Base-by-base conservation (phyloP, 2,888 invertebrate species). In the Isoperla grammatica region DNA sequence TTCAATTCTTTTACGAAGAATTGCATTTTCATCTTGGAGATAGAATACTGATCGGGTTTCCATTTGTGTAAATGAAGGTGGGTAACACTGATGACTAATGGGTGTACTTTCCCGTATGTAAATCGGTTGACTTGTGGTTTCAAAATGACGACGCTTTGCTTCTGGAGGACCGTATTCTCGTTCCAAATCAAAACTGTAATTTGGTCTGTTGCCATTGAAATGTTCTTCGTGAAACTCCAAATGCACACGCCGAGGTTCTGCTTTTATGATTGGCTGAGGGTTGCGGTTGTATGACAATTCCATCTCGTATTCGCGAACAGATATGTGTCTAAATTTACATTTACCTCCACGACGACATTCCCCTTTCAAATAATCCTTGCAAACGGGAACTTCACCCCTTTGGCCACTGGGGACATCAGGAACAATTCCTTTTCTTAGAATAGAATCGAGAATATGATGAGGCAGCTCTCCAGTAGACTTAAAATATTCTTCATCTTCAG, bases 401-500 rank as follows among this genome's bases (percentile, higher is more conserved):
- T 15, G n/a, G 22, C 35, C 29, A 19, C n/a, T 20, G 15, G 46
- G 40, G 37, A 46, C 22, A 15, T 46, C 46, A 12, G 23, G 29
- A 29, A 19, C 20, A 20, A 48, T 56, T 45, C 63, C 63, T 43
- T 57, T 66, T 29, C 69, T 67, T 58, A 72, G 70, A 59, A 71
- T 71, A 39, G 72, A 69, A 56, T 74, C 74, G 13, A 72, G 67
- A 50, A 80, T 78, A 68, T 81, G 80, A 29, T 76, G 75, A 1
- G 89, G 87, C 69, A 91, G 76, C 69, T 86, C 84, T 1, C 89
- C 89, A 11, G 84, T 86, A 54, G 79, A 78, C 66, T 85, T 81
- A 68, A 86, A 90, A 67, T 84, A 86, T 62, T 85, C 83, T 67
- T 88, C 89, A 70, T 90, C 89, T 62, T 81, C 80, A 15, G 86